Base-by-base conservation (phyloP, 2,113 vertebrate species). In the Anarrhichthys ocellatus region DNA sequence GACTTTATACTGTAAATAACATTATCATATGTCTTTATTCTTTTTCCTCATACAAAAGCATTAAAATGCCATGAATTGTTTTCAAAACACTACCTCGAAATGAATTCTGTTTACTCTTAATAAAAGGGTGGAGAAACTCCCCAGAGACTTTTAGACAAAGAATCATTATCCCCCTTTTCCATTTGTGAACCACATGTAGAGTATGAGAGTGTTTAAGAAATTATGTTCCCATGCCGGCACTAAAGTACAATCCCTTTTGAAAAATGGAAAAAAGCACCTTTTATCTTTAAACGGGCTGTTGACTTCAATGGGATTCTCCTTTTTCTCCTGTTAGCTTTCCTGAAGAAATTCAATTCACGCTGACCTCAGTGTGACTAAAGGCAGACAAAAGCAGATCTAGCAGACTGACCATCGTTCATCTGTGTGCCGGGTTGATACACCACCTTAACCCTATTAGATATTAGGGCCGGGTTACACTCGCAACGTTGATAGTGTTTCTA, bases 221-320 rank as follows among this genome's bases (percentile, higher is more conserved):
- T 72, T 0, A 85, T 82, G 77, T 83, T 89, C 82, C 73, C 74
- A 85, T 70, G 85, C 67, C 84, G 74, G 4, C 29, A 64, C 20
- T 76, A 76, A 87, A 87, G 81, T 66, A 65, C 63, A 74, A 71
- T 78, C 76, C 76, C 71, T 78, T 80, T 81, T 70, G 67, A 85
- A 89, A 85, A 74, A 81, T 78, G 40, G n/a, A 40, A 70, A 52
- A 9, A 85, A 65, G 48, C 66, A 61, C 40, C 70, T 79, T 83
- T 88, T 77, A 91, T 87, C 82, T 85, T 44, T 69, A 46, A 82
- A 85, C 38, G 83, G 82, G 83, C 73, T 79, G 73, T 80, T 86
- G 59, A 87, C 76, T 84, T 86, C 78, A 83, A 64, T 68, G 56
- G 71, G 71, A 69, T 78, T 86, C 29, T 62, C 68, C 22, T 58